A percentile compares a stretch with the other conserved stretches of the same genome.
Conservation (phyloP, 2,888 invertebrate genomes). For the Adineta ricciae region DNA sequence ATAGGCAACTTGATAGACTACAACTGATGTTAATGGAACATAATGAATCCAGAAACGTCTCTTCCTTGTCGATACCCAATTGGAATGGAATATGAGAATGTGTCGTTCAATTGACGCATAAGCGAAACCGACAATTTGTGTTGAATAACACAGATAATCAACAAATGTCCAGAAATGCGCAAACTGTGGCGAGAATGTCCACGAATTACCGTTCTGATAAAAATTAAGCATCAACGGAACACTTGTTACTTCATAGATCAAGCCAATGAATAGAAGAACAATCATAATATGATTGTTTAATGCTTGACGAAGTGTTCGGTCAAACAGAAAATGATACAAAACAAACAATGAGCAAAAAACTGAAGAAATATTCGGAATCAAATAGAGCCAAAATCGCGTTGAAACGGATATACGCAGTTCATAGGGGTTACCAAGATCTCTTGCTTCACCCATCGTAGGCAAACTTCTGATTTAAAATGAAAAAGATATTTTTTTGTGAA, state of each 20-base stretch:
- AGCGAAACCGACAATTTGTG: neutral
- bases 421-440: neutral
- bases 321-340: neutral
- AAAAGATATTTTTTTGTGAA: too few relatives aligned
- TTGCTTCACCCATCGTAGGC: neutral
- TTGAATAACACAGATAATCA: neutral
- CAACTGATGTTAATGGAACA: neutral
- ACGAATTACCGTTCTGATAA: neutral
- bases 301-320: neutral
- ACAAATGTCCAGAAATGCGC: neutral
- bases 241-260: neutral
- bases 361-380: neutral
- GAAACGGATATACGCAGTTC: neutral
- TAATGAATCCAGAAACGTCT: neutral
- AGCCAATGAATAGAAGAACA: neutral
- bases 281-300: neutral
- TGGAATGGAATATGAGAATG: neutral
- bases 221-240: neutral
- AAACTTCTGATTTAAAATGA: neutral
- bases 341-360: neutral
- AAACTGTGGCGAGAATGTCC: neutral
- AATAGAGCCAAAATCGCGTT: neutral
- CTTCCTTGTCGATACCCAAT: neutral
- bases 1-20: neutral
- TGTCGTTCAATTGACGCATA: neutral